phyloP scores from a whole-genome alignment of 2,888 invertebrate species.

The Dryococelus australis region DNA sequence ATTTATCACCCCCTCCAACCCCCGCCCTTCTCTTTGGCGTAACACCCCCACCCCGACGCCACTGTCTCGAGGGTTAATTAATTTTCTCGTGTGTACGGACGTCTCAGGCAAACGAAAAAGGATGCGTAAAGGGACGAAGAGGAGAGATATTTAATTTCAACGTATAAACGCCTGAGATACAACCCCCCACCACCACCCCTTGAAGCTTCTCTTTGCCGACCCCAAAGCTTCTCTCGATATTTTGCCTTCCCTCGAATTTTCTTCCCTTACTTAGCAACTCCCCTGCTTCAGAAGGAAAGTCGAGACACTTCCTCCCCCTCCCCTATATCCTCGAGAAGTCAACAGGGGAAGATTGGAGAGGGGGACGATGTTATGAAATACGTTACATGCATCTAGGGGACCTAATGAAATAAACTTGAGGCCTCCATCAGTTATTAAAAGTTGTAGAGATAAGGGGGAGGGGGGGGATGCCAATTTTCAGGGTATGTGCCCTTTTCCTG shows the following conservation, averaged over 20 bases:
- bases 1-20: background rate
- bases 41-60: background rate
- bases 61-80: conserved; percentile 6
- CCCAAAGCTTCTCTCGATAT: background rate
- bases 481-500: background rate
- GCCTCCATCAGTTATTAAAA: background rate
- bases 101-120: background rate
- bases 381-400: background rate
- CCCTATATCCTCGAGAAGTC: background rate
- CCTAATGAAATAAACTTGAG: background rate
- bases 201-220: too few species aligned
- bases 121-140: background rate
- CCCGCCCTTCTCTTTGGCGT: background rate
- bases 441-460: too few species aligned
- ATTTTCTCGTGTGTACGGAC: conserved; percentile 16
- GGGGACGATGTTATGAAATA: background rate
- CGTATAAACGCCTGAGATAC: background rate
- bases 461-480: background rate
- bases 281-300: background rate
- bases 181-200: background rate
- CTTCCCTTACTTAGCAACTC: background rate
- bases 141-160: conserved; percentile 16
- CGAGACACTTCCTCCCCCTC: background rate
- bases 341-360: background rate
- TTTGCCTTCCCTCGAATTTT: background rate